phyloP scores from a whole-genome alignment of 2,888 invertebrate genomes.

The Nudaria mundana region DNA sequence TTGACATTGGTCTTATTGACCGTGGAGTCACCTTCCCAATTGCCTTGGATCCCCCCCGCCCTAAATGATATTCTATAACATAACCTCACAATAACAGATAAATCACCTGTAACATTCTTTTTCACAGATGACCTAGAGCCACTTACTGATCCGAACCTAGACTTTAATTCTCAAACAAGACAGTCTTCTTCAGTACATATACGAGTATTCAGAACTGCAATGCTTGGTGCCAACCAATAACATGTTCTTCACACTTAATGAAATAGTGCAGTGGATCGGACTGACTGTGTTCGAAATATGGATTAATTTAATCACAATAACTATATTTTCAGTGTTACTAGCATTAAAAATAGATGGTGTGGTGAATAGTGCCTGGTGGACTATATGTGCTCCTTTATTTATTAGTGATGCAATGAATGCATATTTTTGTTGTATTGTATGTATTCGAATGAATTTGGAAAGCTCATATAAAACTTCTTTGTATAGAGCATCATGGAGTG shows the following conservation, averaged over 20 bases:
- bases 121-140: slow-evolving; percentile 92
- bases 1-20: no score
- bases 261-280: slow-evolving; percentile 96
- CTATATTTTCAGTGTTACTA: slow-evolving; percentile 91
- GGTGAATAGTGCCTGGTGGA: slow-evolving; percentile 89
- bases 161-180: slow-evolving; percentile 86
- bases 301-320: slow-evolving; percentile 91
- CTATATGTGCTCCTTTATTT: slow-evolving; percentile 94
- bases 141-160: slow-evolving; percentile 87
- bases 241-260: slow-evolving; percentile 94
- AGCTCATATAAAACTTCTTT: slow-evolving; percentile 89
- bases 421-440: slow-evolving; percentile 97
- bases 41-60: no score
- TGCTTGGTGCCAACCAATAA: slow-evolving; percentile 67
- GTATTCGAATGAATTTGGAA: slow-evolving; percentile 94
- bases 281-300: slow-evolving; percentile 97
- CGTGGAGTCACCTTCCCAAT: no score
- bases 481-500: slow-evolving; percentile 91
- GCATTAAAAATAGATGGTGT: slow-evolving; percentile 89
- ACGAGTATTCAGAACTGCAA: slow-evolving; percentile 83
- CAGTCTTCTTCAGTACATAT: slow-evolving; percentile 93
- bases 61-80: no score
- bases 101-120: not conserved
- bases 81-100: no score
- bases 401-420: slow-evolving; percentile 95